Evolutionary conservation across 1,140 invertebrate genomes (phyloP).

Genomic region (Musca domestica): DNA sequence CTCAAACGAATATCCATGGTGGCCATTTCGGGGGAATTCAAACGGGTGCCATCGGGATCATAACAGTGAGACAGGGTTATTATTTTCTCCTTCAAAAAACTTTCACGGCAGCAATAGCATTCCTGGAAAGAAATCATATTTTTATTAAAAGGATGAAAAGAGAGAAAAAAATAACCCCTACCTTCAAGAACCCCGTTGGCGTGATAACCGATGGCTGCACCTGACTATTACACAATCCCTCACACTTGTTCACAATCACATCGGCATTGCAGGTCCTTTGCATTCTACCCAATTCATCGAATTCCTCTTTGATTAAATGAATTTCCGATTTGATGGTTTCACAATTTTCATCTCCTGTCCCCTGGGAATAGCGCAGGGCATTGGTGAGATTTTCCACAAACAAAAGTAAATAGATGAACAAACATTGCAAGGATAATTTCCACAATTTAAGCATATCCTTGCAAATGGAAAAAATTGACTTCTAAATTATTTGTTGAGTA

Average conservation of each 20-base stretch:
- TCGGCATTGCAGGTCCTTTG: conserved; percentile 83
- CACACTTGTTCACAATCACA: conserved; percentile 82
- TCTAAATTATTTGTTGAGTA: no score
- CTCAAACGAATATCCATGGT: conserved; percentile 77
- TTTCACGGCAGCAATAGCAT: conserved; percentile 88
- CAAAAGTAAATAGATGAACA: background rate
- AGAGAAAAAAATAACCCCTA: conserved; percentile 48
- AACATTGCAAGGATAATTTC: background rate
- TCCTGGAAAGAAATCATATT: conserved; percentile 60
- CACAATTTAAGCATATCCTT: background rate
- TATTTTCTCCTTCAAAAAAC: conserved; percentile 73
- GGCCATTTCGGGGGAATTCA: conserved; percentile 63
- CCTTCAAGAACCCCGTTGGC: conserved; percentile 85
- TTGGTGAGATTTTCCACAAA: background rate
- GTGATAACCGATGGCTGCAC: conserved; percentile 85
- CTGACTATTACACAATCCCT: conserved; percentile 85
- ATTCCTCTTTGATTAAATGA: conserved; percentile 84
- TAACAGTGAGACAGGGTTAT: conserved; percentile 84
- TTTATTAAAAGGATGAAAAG: background rate
- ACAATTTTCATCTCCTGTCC: conserved; percentile 63
- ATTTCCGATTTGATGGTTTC: conserved; percentile 78
- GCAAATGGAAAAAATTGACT: background rate
- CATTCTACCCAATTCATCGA: conserved; percentile 75
- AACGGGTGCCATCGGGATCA: conserved; percentile 76
- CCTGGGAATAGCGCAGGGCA: conserved; percentile 47